Conservation (phyloP, 2,113 vertebrate species). For the Chionomys nivalis region DNA sequence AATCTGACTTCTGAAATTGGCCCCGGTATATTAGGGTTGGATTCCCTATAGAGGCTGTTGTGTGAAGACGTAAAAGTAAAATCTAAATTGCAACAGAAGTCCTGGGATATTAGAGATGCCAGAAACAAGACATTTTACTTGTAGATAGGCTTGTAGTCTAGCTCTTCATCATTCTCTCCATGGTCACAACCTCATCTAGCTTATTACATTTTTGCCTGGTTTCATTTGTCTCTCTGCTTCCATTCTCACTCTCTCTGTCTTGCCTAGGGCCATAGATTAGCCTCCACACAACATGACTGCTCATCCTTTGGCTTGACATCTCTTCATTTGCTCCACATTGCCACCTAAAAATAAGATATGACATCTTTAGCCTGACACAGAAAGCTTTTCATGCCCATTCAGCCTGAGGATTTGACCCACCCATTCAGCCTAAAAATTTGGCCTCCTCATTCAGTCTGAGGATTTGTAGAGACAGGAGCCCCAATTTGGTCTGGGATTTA, state of each 20-base stretch:
- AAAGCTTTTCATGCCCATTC: too few species aligned
- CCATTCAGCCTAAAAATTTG: too few species aligned
- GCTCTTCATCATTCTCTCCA: not conserved
- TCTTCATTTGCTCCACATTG: not conserved
- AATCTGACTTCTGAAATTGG: not conserved
- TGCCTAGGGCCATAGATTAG: not conserved
- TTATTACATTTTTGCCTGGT: not conserved
- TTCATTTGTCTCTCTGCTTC: not conserved
- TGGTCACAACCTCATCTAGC: not conserved
- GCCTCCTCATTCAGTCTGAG: too few species aligned
- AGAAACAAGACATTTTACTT: not conserved
- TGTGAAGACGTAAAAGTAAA: not conserved
- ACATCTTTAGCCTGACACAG: not conserved
- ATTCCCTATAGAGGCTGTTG: not conserved
- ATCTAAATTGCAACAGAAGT: not conserved
- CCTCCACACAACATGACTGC: not conserved
- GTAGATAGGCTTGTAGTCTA: not conserved
- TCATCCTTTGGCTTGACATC: not conserved
- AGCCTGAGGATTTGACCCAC: too few species aligned
- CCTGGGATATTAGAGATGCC: not conserved
- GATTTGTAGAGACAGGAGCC: too few species aligned
- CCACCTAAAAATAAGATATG: not conserved
- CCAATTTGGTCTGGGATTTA: too few species aligned
- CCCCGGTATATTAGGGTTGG: not conserved
- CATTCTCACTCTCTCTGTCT: not conserved